Evolutionary conservation across 2,797 vertebrate species (phyloP).

Genomic region (Macrochelys suwanniensis): DNA sequence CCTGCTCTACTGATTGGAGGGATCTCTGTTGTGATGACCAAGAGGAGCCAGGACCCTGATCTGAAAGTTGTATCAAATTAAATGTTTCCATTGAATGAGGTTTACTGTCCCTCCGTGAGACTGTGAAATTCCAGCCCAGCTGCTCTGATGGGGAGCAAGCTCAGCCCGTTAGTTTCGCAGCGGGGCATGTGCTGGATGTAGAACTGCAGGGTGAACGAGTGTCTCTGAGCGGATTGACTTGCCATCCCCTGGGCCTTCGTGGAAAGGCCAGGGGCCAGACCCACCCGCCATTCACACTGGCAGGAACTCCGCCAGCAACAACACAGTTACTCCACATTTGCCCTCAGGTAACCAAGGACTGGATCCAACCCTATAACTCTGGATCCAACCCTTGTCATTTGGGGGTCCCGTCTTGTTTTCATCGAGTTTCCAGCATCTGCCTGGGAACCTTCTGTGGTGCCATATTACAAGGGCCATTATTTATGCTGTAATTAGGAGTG

Average conservation of each 20-base stretch:
- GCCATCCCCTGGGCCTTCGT: neutral
- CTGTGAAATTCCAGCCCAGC: neutral
- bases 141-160: neutral
- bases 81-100: neutral
- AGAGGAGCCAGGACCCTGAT: neutral
- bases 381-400: rapidly evolving
- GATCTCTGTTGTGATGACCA: neutral
- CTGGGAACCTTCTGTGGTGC: rapidly evolving
- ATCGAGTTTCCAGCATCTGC: neutral
- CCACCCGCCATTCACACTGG: rapidly evolving
- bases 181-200: neutral
- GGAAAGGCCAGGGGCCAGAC: neutral
- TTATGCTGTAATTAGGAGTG: neutral
- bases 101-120: neutral
- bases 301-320: neutral
- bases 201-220: neutral
- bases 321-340: neutral
- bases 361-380: neutral
- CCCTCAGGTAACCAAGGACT: rapidly evolving
- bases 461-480: rapidly evolving
- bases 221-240: neutral
- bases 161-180: neutral
- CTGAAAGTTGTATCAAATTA: neutral
- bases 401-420: too few relatives aligned
- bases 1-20: too few relatives aligned